Evolutionary conservation across 1,140 invertebrate species (phyloP).

Genomic region (Acromyrmex echinatior): DNA sequence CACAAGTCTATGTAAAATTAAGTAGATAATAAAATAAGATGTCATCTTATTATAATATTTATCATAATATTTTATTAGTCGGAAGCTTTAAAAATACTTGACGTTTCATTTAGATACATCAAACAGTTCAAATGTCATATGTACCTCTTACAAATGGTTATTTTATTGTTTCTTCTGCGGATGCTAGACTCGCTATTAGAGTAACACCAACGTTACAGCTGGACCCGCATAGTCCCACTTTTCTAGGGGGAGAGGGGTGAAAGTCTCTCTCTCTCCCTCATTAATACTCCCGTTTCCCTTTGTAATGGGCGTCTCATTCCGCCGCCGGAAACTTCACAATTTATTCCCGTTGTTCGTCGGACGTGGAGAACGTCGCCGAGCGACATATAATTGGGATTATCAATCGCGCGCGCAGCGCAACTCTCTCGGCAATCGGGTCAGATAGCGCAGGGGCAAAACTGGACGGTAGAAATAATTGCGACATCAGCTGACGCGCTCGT

Average conservation of each 20-base stretch:
- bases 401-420: conserved; percentile 46
- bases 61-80: neutral
- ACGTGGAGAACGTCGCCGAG: neutral
- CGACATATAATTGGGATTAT: conserved; percentile 64
- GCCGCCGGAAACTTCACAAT: conserved; percentile 52
- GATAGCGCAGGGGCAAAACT: conserved; percentile 64
- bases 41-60: neutral
- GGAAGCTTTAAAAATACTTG: neutral
- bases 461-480: conserved; percentile 74
- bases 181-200: conserved; percentile 12
- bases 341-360: conserved; percentile 40
- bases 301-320: conserved; percentile 11
- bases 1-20: neutral
- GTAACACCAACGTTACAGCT: conserved; percentile 45
- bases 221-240: conserved; percentile 68
- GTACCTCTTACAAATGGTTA: conserved; percentile 36
- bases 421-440: conserved; percentile 53
- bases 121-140: conserved; percentile 11
- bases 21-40: neutral
- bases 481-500: conserved; percentile 75
- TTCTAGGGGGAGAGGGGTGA: neutral
- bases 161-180: conserved; percentile 52
- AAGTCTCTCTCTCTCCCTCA: neutral
- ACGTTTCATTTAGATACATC: neutral
- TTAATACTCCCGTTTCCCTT: conserved; percentile 33